These are phyloP conservation scores for Bimastos eiseni DNA, from an alignment of 2,888 invertebrate species.

Conservation along the genomic window DNA sequence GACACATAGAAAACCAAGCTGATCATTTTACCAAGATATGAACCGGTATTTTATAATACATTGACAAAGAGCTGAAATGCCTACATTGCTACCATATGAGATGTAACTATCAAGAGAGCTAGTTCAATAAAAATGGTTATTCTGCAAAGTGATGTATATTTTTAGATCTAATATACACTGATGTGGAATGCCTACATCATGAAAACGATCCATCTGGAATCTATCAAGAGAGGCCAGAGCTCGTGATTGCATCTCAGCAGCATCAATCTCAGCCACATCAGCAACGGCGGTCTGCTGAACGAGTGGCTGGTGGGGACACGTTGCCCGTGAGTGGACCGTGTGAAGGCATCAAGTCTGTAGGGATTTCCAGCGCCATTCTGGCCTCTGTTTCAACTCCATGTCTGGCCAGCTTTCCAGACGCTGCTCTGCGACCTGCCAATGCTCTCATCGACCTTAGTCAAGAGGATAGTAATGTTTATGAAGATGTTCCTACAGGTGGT, in stretches of 20 bases:
- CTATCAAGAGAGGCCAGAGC: constrained; percentile 14
- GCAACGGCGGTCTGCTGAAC: neutral
- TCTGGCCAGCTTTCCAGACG: constrained; percentile 1
- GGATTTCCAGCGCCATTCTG: neutral
- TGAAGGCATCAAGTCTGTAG: neutral
- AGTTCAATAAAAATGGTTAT: neutral
- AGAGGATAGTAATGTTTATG: neutral
- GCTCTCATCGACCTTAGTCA: neutral
- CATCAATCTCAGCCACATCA: neutral
- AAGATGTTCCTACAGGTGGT: neutral
- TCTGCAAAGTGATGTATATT: neutral
- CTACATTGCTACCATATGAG: neutral
- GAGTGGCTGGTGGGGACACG: neutral
- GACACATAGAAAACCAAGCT: neutral
- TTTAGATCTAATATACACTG: constrained; percentile 33
- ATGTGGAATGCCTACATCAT: constrained; percentile 28
- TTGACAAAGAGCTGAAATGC: neutral
- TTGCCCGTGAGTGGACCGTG: neutral
- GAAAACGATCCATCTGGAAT: neutral
- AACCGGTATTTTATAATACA: neutral
- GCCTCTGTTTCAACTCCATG: neutral
- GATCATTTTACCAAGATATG: neutral
- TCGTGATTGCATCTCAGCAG: neutral
- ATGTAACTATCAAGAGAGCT: neutral
- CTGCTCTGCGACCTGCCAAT: neutral